These are phyloP conservation scores for Prolemur simus DNA, from an alignment of 2,113 vertebrate genomes.

Conservation along the genomic window DNA sequence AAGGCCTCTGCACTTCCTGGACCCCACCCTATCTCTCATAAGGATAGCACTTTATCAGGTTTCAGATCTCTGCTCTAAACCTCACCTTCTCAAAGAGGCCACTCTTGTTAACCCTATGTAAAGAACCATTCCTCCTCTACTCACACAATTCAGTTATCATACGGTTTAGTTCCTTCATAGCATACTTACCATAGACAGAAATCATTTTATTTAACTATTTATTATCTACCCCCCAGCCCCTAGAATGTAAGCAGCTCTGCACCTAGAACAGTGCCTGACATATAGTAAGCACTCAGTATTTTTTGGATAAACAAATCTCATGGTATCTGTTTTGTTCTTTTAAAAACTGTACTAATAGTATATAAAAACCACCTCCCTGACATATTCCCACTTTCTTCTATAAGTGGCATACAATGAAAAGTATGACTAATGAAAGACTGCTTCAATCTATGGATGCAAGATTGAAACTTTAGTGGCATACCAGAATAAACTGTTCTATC, in stretches of 20 bases:
- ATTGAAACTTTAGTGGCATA: background rate
- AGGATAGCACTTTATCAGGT: background rate
- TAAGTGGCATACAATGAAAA: background rate
- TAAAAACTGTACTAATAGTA: constrained; percentile 1
- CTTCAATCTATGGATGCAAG: background rate
- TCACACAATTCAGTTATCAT: background rate
- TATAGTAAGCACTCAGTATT: background rate
- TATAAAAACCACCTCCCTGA: background rate
- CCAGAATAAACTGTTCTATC: background rate
- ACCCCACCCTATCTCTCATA: background rate
- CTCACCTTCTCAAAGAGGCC: background rate
- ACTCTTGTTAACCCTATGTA: background rate
- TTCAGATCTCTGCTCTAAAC: constrained; percentile 27
- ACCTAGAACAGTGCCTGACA: background rate
- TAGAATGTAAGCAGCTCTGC: background rate
- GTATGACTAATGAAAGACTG: background rate
- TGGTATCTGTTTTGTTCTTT: background rate
- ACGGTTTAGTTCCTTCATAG: background rate
- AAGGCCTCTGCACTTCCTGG: background rate
- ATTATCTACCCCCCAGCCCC: background rate
- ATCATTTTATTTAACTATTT: background rate
- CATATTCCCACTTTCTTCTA: constrained; percentile 18
- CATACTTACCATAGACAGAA: background rate
- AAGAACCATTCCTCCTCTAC: background rate
- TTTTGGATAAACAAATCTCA: background rate